phyloP scores from a whole-genome alignment of 2,888 invertebrate genomes.

The Zele albiditarsus region DNA sequence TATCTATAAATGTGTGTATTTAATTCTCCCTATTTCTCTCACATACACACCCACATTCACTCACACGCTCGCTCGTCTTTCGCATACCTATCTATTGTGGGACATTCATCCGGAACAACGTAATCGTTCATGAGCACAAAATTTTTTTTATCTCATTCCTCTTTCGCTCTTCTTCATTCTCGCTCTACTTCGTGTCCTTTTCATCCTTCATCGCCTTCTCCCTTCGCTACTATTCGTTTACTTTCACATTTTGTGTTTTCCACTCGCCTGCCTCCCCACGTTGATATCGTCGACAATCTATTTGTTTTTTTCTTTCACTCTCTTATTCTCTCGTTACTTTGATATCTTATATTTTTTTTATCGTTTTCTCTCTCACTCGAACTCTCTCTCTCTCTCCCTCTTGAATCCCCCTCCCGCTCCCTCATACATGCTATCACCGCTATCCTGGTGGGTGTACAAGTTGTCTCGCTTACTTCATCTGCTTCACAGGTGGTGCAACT shows the following conservation, averaged over 20 bases:
- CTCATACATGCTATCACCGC: constrained; percentile 39
- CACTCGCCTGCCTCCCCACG: constrained; percentile 15
- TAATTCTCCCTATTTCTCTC: not conserved
- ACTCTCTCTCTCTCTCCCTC: constrained; percentile 23
- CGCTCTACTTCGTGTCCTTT: constrained; percentile 6
- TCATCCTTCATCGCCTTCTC: constrained; percentile 1
- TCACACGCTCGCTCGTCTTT: not conserved
- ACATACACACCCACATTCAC: not conserved
- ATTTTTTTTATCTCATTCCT: not conserved
- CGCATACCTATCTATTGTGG: not conserved
- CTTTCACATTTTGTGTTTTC: constrained; percentile 20
- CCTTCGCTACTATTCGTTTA: constrained; percentile 13
- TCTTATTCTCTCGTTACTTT: constrained; percentile 33
- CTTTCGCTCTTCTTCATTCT: constrained; percentile 9
- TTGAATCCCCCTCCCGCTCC: constrained; percentile 33
- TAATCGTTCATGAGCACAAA: constrained; percentile 8
- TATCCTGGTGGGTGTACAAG: constrained; percentile 46
- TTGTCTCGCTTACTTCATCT: constrained; percentile 58
- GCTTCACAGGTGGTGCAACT: constrained; percentile 64
- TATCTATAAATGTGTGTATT: not conserved
- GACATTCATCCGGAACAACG: not conserved
- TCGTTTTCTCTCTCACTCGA: constrained; percentile 39
- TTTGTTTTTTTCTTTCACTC: constrained; percentile 20
- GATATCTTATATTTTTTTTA: constrained; percentile 37
- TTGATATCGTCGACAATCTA: constrained; percentile 32